phyloP scores from a whole-genome alignment of 1,140 invertebrate species.

The Eubasilissa regina region DNA sequence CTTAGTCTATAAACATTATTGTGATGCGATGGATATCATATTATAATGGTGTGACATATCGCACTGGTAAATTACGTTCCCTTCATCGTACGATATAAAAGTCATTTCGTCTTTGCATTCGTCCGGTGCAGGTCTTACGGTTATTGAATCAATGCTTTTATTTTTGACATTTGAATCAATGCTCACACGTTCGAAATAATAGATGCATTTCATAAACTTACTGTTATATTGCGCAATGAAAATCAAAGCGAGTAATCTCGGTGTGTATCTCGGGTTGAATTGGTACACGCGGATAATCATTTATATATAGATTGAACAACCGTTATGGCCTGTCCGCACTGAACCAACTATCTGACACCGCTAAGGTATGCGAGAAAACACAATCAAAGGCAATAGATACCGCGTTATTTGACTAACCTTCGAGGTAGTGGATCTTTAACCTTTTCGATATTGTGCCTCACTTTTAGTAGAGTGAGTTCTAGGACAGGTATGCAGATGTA shows the following conservation, averaged over 20 bases:
- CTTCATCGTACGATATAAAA: background rate
- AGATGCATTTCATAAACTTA: constrained; percentile 44
- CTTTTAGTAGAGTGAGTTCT: constrained; percentile 26
- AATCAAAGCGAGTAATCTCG: constrained; percentile 46
- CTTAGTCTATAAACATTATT: too few relatives aligned
- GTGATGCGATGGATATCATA: too few relatives aligned
- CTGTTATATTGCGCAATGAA: constrained; percentile 45
- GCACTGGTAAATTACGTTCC: too few relatives aligned
- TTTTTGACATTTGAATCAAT: constrained; percentile 44
- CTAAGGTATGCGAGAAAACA: background rate
- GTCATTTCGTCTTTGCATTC: background rate
- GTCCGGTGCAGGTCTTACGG: background rate
- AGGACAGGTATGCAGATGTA: constrained; percentile 49
- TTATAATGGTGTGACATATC: too few relatives aligned
- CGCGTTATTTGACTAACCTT: too few relatives aligned
- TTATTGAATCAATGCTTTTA: constrained; percentile 26
- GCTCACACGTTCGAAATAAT: constrained; percentile 40
- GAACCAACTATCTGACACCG: background rate
- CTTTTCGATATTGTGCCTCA: constrained; percentile 10
- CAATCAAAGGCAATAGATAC: too few relatives aligned
- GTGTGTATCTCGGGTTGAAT: constrained; percentile 45
- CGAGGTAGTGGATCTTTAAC: background rate
- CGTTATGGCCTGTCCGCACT: constrained; percentile 55
- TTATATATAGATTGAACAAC: constrained; percentile 60
- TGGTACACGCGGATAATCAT: constrained; percentile 51